Conservation (phyloP, 64 coral and sea anemone genomes). For the Dendronephthya gigantea region DNA sequence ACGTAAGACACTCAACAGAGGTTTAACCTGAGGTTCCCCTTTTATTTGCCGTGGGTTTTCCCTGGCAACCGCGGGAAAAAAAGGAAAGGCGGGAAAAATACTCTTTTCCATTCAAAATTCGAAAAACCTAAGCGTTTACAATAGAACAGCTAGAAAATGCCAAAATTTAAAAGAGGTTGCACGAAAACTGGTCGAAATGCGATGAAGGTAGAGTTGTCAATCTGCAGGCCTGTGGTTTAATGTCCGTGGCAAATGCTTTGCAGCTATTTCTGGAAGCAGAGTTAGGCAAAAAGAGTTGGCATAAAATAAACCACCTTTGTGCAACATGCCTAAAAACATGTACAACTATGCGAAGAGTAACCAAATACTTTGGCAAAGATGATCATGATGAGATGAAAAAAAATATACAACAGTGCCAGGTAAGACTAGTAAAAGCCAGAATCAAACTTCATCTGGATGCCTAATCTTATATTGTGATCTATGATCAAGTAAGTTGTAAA, state of each 20-base stretch:
- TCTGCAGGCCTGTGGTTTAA: background rate
- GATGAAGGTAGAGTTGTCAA: background rate
- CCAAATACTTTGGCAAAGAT: background rate
- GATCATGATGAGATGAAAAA: background rate
- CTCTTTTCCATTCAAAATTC: background rate
- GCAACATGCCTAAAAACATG: background rate
- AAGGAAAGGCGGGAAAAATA: background rate
- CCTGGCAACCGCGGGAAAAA: background rate
- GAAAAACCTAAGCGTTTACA: background rate
- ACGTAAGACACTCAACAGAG: no score
- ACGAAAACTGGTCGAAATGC: background rate
- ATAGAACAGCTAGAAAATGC: background rate
- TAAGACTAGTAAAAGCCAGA: background rate
- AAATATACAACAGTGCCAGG: background rate
- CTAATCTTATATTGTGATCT: no score
- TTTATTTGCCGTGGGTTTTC: no score
- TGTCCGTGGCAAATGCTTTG: background rate
- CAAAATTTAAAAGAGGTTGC: background rate
- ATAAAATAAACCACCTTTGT: background rate
- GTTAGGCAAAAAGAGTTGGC: background rate
- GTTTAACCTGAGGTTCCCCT: no score
- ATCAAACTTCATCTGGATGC: background rate
- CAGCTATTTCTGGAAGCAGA: background rate
- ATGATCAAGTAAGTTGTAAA: background rate
- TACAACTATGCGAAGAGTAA: background rate